A percentile compares a stretch with the other conserved stretches of the same genome.
These are phyloP conservation scores for Tenodera sinensis DNA, from an alignment of 2,888 invertebrate genomes.

Conservation along the genomic window DNA sequence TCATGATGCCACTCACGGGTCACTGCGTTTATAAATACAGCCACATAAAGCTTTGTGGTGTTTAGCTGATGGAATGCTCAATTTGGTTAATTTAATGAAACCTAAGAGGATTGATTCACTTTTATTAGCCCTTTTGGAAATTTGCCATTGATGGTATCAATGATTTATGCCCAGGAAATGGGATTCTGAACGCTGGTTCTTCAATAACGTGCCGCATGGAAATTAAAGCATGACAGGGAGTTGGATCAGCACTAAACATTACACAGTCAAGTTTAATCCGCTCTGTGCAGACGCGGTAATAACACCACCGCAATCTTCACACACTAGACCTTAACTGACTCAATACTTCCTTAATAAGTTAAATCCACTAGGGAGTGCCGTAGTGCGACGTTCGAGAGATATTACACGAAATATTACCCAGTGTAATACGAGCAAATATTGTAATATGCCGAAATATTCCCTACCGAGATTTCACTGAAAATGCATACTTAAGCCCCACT, in stretches of 20 bases:
- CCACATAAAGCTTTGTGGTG: background rate
- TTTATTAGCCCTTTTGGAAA: background rate
- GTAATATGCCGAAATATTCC: too few species aligned
- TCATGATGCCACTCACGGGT: background rate
- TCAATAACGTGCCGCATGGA: background rate
- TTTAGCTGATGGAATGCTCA: background rate
- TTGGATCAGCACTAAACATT: background rate
- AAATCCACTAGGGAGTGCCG: too few species aligned
- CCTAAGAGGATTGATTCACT: background rate
- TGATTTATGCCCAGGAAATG: background rate
- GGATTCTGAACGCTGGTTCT: background rate
- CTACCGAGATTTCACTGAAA: too few species aligned
- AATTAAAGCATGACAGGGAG: background rate
- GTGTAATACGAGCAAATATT: too few species aligned
- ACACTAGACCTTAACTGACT: too few species aligned
- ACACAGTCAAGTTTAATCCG: background rate
- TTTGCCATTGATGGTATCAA: background rate
- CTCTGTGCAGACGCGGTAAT: too few species aligned
- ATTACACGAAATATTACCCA: too few species aligned
- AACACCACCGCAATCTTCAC: too few species aligned
- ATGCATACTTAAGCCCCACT: too few species aligned
- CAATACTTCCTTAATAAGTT: too few species aligned
- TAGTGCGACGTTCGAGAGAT: too few species aligned
- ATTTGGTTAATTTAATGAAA: background rate
- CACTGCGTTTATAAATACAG: background rate